A percentile compares a stretch with the other conserved stretches of the same genome.
Evolutionary conservation across 1,140 invertebrate species (phyloP).

Genomic region (Oedothorax gibbosus): DNA sequence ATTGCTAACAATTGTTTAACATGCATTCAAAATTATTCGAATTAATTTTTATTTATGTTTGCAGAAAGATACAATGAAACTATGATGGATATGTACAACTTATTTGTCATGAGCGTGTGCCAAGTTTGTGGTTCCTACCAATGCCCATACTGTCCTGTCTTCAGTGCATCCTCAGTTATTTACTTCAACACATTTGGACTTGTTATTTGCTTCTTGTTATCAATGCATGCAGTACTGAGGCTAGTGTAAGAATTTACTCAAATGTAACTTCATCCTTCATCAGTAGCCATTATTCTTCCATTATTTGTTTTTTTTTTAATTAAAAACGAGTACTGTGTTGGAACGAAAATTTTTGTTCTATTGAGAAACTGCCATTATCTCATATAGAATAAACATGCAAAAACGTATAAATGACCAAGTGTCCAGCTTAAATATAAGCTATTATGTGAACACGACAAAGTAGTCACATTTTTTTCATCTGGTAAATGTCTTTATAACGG

Average conservation of each 20-base stretch:
- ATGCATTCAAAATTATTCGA: not conserved
- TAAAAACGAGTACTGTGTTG: too few species aligned
- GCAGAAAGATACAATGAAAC: slow-evolving; percentile 93
- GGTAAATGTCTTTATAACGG: too few species aligned
- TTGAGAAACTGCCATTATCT: too few species aligned
- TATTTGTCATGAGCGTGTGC: slow-evolving; percentile 93
- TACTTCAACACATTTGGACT: not conserved
- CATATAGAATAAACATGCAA: too few species aligned
- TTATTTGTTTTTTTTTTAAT: too few species aligned
- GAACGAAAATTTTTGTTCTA: too few species aligned
- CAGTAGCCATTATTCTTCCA: too few species aligned
- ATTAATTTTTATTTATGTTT: not conserved
- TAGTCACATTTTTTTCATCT: too few species aligned
- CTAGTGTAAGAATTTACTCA: not conserved
- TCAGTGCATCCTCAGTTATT: slow-evolving; percentile 72
- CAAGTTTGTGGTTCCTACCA: slow-evolving; percentile 98
- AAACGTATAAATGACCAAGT: too few species aligned
- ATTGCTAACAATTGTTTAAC: not conserved
- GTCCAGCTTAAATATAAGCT: too few species aligned
- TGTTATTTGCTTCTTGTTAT: not conserved
- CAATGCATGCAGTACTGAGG: not conserved
- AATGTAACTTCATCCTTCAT: not conserved
- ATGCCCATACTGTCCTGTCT: slow-evolving; percentile 95
- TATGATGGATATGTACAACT: slow-evolving; percentile 89
- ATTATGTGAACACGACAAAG: too few species aligned